phyloP scores from a whole-genome alignment of 2,113 vertebrate genomes.

The Morone saxatilis region DNA sequence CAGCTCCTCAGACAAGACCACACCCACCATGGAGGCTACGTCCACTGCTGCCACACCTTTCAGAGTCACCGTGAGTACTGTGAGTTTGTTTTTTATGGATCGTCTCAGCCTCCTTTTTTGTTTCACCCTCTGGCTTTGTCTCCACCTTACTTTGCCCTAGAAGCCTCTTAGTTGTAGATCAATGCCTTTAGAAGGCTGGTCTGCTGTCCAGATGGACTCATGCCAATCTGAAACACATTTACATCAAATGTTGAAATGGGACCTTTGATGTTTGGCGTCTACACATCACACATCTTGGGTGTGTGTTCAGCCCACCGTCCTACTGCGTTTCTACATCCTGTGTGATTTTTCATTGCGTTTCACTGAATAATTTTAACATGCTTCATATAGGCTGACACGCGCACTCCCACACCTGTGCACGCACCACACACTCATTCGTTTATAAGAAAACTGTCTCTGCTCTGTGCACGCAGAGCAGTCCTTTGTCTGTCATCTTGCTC shows the following conservation, averaged over 20 bases:
- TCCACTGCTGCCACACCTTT: slow-evolving; percentile 89
- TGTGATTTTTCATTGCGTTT: slow-evolving; percentile 36
- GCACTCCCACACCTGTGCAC: slow-evolving; percentile 17
- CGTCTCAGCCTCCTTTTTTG: background rate
- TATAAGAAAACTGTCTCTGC: background rate
- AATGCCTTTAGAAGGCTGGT: background rate
- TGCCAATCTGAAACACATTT: slow-evolving; percentile 63
- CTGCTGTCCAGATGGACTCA: slow-evolving; percentile 65
- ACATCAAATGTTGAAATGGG: slow-evolving; percentile 55
- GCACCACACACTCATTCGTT: background rate
- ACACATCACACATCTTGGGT: slow-evolving; percentile 26
- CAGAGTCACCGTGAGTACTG: slow-evolving; percentile 92
- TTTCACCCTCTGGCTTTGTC: background rate
- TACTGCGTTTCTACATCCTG: slow-evolving; percentile 4
- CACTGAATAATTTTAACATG: slow-evolving; percentile 16
- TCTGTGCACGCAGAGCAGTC: slow-evolving; percentile 5
- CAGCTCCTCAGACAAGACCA: slow-evolving; percentile 88
- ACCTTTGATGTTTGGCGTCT: slow-evolving; percentile 61
- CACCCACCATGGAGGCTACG: slow-evolving; percentile 90
- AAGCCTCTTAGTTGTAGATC: slow-evolving; percentile 17
- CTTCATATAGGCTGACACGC: background rate
- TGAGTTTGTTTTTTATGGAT: slow-evolving; percentile 54
- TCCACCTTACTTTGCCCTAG: slow-evolving; percentile 10
- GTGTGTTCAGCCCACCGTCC: slow-evolving; percentile 7
- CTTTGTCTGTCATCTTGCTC: slow-evolving; percentile 41